These are phyloP conservation scores for Trachythela sp. DNA, from an alignment of 64 coral and sea anemone genomes.

Conservation along the genomic window DNA sequence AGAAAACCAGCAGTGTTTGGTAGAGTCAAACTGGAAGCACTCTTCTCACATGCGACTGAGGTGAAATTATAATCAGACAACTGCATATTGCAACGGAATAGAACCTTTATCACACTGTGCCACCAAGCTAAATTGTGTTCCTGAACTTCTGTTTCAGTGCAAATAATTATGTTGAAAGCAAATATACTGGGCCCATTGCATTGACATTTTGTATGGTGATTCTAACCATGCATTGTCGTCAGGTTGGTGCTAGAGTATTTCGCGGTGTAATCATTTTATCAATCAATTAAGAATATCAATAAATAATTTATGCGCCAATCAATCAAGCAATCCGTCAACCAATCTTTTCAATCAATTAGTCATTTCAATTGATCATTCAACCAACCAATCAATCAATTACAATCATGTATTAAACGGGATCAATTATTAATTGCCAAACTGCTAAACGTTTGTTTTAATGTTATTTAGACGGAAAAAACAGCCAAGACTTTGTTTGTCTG, in stretches of 20 bases:
- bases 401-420: not conserved
- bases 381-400: no score
- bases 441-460: not conserved
- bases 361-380: not conserved
- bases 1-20: no score
- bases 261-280: no score
- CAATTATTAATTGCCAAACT: not conserved
- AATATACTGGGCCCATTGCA: not conserved
- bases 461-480: slow-evolving; percentile 1
- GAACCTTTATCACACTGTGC: no score
- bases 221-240: slow-evolving; percentile 14
- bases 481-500: not conserved
- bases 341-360: no score
- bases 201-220: not conserved
- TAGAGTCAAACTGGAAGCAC: no score
- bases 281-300: no score
- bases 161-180: not conserved
- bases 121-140: not conserved
- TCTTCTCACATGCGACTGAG: no score
- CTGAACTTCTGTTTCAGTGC: not conserved
- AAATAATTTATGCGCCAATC: not conserved
- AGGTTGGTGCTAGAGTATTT: not conserved
- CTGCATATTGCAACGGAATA: no score
- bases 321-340: not conserved
- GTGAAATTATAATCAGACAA: no score